Evolutionary conservation across 1,140 invertebrate species (phyloP), one percentile per base, ranked within the genome.

Genomic region (Lordiphosa collinella): DNA sequence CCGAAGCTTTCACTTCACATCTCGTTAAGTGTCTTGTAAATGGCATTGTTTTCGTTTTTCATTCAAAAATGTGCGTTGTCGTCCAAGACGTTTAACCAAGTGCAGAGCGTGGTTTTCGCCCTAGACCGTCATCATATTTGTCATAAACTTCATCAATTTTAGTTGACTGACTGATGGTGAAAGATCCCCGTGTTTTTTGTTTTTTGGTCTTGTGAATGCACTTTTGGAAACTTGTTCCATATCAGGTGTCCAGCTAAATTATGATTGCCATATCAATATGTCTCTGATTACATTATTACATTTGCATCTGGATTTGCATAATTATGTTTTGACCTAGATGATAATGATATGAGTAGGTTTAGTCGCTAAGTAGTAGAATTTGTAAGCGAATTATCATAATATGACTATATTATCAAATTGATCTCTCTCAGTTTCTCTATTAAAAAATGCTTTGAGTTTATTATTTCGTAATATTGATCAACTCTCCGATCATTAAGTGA

Each of bases 21-120:
- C 75, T 82, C 75, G 75, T 80, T 82, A 80, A 80, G 75, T 80
- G 75, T 80, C 75, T 80, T 80, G 75, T 80, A 80, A 80, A 80
- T 80, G 75, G 71, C 76, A 80, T 80, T 80, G 75, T 80, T 80
- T 80, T 80, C 75, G 76, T 80, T 80, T 80, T 80, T 80, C 75
- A 80, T 80, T 80, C 75, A 80, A 80, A 80, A 80, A 71, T 80
- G 71, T 80, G 75, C 79, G 75, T 71, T 34, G 46, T 16, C 22
- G 53, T 59, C 29, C 37, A 66, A 63, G 58, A 63, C 47, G 47
- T 29, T 63, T 48, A 63, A 62, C 48, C 58, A 75, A 65, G 51
- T 78, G 65, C 65, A 52, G 57, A 35, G 64, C 32, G 57, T 52
- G 44, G 59, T 62, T 44, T 44, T 25, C 58, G 70, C 74, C 70